Percentiles rank a stretch among this genome's conserved stretches.
Conservation (phyloP, 2,888 invertebrate genomes). For the Sarcophaga subvicina region DNA sequence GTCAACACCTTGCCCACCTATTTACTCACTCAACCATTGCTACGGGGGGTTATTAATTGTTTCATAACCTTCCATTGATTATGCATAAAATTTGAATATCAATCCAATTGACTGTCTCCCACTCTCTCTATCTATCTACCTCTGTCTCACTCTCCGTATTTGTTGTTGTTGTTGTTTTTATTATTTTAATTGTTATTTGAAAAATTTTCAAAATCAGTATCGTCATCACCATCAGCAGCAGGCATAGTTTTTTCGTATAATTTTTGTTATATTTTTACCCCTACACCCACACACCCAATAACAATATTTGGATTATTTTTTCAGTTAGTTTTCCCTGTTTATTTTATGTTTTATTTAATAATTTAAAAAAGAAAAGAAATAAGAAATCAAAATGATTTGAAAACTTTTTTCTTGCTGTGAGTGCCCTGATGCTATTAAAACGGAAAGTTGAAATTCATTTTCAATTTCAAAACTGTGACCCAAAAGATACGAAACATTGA, state of each 20-base stretch:
- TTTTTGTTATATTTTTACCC: neutral
- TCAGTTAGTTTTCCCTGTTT: conserved; percentile 23
- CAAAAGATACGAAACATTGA: conserved; percentile 65
- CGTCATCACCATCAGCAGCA: neutral
- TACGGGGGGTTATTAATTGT: neutral
- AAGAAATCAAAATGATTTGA: conserved; percentile 18
- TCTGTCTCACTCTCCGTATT: neutral
- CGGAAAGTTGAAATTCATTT: conserved; percentile 57
- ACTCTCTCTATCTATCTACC: too few relatives aligned
- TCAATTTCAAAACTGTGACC: conserved; percentile 57
- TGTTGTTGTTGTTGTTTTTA: neutral
- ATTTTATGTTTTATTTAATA: conserved; percentile 4
- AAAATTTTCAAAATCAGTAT: conserved; percentile 45
- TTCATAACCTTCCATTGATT: neutral
- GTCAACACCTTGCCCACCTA: neutral
- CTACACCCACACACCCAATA: neutral
- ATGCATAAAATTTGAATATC: too few relatives aligned
- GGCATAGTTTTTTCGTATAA: neutral
- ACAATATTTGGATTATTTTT: conserved; percentile 29
- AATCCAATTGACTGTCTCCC: too few relatives aligned
- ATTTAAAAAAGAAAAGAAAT: conserved; percentile 25
- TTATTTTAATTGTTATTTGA: neutral
- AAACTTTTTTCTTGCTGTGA: neutral
- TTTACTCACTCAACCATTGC: neutral
- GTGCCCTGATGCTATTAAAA: conserved; percentile 50